Evolutionary conservation across 1,140 invertebrate species (phyloP), one percentile per base, ranked within the genome.

Genomic region (Pseudoatta argentina): DNA sequence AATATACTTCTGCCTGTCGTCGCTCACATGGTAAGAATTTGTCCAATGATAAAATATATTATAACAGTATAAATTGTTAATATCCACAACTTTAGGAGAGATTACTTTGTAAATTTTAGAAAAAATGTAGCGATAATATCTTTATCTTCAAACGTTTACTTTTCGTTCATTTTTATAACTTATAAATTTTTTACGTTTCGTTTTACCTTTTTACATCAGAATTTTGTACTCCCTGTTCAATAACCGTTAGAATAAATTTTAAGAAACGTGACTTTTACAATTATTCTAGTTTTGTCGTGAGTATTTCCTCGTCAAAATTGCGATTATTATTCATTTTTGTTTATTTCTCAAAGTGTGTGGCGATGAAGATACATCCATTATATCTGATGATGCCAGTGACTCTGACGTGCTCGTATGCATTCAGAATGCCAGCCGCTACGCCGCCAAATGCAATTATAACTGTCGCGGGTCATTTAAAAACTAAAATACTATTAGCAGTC

Each of bases 361-460:
- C 95, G 0, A 96, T 97, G 87, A 91, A 96, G 87, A 95, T 97
- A 61, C 97, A 99, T 96, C 98, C 98, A 0, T 92, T 99, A 69
- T 98, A 97, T 93, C 95, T 99, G 91, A 98, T 99, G 96, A 94
- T 99, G 83, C 98, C 98, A 0, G 97, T 98, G 0, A 96, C 98
- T 0, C 93, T 97, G 61, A 97, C 96, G 7, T 98, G 97, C 93
- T 98, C 98, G 10, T 98, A 96, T 94, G 96, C 97, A 7, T 97
- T 97, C 95, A 95, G 95, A 91, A 95, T 97, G 91, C 98, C 98
- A 0, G 97, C 98, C 4, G 96, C 96, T 5, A 97, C 97, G 0
- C 98, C 98, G 12, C 98, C 98, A 53, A 99, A 99, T 95, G 98
- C 98, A 1, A 98, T 99, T 86, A 97, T 98, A 0, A 97, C 97